Evolutionary conservation across 2,113 vertebrate genomes (phyloP), one percentile per base, ranked within the genome.

Genomic region (Trichechus manatus): DNA sequence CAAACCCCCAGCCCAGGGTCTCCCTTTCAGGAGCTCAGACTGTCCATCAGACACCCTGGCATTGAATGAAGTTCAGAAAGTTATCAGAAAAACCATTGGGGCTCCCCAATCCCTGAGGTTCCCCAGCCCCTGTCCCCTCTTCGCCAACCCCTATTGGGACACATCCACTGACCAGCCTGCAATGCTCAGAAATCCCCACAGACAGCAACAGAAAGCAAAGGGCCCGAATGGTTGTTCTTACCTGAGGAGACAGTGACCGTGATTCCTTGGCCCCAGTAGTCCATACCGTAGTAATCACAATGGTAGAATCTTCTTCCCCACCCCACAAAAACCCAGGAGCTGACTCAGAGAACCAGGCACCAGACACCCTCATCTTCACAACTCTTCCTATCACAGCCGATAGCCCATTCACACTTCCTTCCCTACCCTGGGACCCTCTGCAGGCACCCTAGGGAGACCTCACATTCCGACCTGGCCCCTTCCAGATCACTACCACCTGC

Each of bases 221-320:
- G 70, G 56, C 80, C 2, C 2, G 10, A 64, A 74, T 14, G 63
- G 89, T 47, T 1, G 0, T 29, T 94, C 97, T 97, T 98, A 98
- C 98, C 98, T 98, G 98, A 96, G 9, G 98, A 98, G 84, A 99
- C 97, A 0, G 98, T 98, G 89, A 99, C 97, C 13, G 0, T 17
- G 0, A 97, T 97, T 11, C 98, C 99, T 78, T 82, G 97, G 19
- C 98, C 98, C 98, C 98, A 99, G 95, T 47, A 27, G 3, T 97
- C 94, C 0, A 98, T 2, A 96, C 87, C 29, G 0, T 82, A 93
- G 64, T 96, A 77, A 42, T 79, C 96, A 97, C 97, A 61, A 10
- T 70, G 31, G 39, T 6, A 1, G 1, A 36, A 0, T 56, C 33
- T 31, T 33, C 50, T 25, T 31, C 4, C 0, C 8, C 17, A 14